Base-by-base conservation (phyloP, 1,140 invertebrate genomes). In the Argopecten irradians region DNA sequence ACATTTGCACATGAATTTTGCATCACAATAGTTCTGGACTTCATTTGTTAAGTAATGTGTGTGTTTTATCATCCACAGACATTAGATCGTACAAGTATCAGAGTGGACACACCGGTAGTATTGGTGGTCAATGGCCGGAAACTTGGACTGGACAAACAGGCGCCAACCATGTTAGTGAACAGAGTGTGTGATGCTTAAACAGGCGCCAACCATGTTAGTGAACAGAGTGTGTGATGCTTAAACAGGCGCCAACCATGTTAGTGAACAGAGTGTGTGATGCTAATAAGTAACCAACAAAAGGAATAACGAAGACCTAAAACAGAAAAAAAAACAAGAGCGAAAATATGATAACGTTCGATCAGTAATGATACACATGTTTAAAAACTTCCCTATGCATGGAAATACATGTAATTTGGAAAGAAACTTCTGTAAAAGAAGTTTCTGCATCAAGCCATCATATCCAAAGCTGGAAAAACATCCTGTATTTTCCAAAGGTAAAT, bases 71-170 rank as follows among this genome's bases (percentile, higher is more conserved):
- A 92, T 83, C 96, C 96, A 92, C 96, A 98, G 97, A 96, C 96
- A 91, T 97, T 97, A 93, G 96, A 97, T 90, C 98, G 97, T 94
- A 43, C 34, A 1, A 93, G 97, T 84, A 97, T 98, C 86, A 96
- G 97, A 87, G 97, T 98, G 22, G 97, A 98, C 95, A 97, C 97
- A 90, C 98, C 97, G 0, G 94, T 97, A 90, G 96, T 97, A 83
- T 95, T 98, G 92, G 96, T 97, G 34, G 96, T 98, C 43, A 98
- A 98, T 95, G 97, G 97, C 14, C 97, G 97, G 91, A 97, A 97
- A 91, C 95, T 97, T 82, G 96, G 96, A 43, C 95, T 96, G 89
- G 97, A 97, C 92, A 97, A 97, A 94, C 96, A 97, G 95, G 97
- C 97, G 22, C 92, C 93, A 1, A 90, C 93, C n/a, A 90, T 93